These are phyloP conservation scores for Elephantulus edwardii DNA, from an alignment of 2,113 vertebrate genomes.

Conservation along the genomic window DNA sequence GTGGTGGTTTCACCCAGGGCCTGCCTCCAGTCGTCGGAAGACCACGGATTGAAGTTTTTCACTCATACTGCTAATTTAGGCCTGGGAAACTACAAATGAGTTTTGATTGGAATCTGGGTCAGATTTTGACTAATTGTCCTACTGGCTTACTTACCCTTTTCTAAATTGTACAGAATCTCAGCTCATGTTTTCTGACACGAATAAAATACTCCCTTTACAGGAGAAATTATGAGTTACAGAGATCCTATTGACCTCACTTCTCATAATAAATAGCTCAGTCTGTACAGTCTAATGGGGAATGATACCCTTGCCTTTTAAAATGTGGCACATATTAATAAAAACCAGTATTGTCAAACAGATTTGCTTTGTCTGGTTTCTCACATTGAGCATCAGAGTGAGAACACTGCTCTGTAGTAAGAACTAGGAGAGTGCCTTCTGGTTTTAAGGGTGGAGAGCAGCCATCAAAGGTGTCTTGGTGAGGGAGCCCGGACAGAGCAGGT, in stretches of 20 bases:
- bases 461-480: not conserved
- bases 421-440: not conserved
- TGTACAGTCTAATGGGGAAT: not conserved
- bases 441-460: not conserved
- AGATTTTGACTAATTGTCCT: not conserved
- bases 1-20: not conserved
- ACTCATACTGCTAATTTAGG: not conserved
- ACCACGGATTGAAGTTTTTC: not conserved
- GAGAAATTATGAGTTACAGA: not conserved
- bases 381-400: too few species aligned
- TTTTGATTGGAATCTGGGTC: not conserved
- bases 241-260: not conserved
- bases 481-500: too few species aligned
- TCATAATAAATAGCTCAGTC: not conserved
- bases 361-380: too few species aligned
- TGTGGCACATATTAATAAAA: not conserved
- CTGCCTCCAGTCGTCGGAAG: not conserved
- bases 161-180: not conserved
- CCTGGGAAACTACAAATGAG: not conserved
- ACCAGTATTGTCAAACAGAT: not conserved
- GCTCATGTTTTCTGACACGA: not conserved
- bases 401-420: not conserved
- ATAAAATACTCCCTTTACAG: not conserved
- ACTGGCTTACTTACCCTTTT: not conserved
- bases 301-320: not conserved